Evolutionary conservation across 2,797 vertebrate genomes (phyloP).

Genomic region (Tinamus major): DNA sequence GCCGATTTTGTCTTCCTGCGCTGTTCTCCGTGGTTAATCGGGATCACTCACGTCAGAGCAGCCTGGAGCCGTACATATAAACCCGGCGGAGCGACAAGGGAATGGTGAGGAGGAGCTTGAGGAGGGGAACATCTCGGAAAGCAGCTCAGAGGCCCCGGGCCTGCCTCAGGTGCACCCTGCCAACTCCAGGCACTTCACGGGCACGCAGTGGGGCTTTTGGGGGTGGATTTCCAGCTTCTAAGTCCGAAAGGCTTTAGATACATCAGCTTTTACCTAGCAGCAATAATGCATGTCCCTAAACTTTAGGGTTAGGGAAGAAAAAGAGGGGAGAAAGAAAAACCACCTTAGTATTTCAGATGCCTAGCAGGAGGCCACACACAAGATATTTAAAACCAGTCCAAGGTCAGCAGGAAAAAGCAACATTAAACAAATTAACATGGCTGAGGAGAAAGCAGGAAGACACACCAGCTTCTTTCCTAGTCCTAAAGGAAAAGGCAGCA

Average conservation of each 20-base stretch:
- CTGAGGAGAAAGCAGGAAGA: neutral
- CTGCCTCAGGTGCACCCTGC: neutral
- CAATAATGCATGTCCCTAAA: neutral
- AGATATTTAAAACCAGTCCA: neutral
- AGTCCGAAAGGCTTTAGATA: neutral
- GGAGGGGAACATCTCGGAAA: neutral
- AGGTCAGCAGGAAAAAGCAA: neutral
- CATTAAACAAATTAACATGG: neutral
- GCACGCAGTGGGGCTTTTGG: neutral
- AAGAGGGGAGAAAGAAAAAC: neutral
- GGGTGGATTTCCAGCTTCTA: neutral
- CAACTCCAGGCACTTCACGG: neutral
- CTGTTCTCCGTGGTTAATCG: neutral
- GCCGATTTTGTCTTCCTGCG: neutral
- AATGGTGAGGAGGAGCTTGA: neutral
- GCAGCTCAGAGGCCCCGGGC: neutral
- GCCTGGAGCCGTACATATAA: neutral
- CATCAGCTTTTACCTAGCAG: neutral
- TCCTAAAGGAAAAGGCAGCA: neutral
- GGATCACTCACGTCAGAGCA: neutral
- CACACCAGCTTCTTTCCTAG: neutral
- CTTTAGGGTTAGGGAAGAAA: neutral
- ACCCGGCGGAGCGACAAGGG: neutral
- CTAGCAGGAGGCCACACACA: accelerated
- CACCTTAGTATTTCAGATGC: neutral